These are phyloP conservation scores for Pantala flavescens DNA, from an alignment of 1,140 invertebrate species.

Conservation along the genomic window DNA sequence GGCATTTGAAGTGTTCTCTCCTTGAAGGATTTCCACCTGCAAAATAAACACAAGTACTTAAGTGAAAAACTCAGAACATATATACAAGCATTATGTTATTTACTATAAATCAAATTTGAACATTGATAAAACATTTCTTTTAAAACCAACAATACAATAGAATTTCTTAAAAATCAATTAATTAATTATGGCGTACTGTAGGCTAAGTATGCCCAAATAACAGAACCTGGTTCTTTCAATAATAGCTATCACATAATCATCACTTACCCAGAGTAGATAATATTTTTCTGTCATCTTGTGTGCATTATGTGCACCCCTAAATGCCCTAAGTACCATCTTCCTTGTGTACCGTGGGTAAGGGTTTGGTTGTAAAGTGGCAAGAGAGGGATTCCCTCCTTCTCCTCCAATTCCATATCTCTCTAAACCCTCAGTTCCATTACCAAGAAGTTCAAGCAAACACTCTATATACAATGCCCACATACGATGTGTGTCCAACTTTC, in stretches of 20 bases:
- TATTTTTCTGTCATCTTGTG: conserved; percentile 39
- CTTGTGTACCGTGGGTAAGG: conserved; percentile 36
- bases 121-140: too few species aligned
- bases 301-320: conserved; percentile 35
- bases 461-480: conserved; percentile 44
- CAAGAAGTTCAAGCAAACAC: conserved; percentile 35
- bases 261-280: conserved; percentile 39
- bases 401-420: background rate
- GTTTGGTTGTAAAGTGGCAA: conserved; percentile 23
- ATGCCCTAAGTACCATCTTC: conserved; percentile 37
- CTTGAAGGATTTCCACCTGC: too few species aligned
- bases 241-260: too few species aligned
- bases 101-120: too few species aligned
- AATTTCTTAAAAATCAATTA: too few species aligned
- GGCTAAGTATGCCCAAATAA: too few species aligned
- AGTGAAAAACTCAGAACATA: background rate
- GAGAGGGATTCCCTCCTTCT: background rate
- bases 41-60: too few species aligned
- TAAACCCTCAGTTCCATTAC: background rate
- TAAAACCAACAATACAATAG: too few species aligned
- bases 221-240: too few species aligned
- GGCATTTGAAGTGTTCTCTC: too few species aligned
- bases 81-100: background rate
- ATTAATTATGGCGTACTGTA: too few species aligned
- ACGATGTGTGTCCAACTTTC: conserved; percentile 41